These are phyloP conservation scores for Ornithorhynchus anatinus DNA, from an alignment of 2,113 vertebrate genomes.

Conservation along the genomic window DNA sequence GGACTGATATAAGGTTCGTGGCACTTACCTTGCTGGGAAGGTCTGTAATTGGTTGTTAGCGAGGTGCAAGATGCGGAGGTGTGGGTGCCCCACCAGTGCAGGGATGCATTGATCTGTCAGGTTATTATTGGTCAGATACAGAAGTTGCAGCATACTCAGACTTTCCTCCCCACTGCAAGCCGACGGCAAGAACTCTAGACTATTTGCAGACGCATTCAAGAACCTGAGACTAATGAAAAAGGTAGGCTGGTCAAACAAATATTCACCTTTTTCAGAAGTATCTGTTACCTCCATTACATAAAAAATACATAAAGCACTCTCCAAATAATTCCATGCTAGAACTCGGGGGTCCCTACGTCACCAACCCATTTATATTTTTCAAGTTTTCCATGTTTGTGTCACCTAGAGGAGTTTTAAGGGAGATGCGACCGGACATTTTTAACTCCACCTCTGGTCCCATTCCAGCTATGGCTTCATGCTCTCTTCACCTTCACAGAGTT, in stretches of 20 bases:
- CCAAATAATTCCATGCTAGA: too few relatives aligned
- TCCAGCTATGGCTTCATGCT: too few relatives aligned
- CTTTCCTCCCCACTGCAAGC: slow-evolving; percentile 84
- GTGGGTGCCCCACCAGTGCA: slow-evolving; percentile 84
- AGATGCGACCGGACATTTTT: not conserved
- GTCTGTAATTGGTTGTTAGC: slow-evolving; percentile 91
- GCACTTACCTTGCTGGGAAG: slow-evolving; percentile 89
- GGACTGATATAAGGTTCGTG: not conserved
- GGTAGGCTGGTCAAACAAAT: slow-evolving; percentile 15
- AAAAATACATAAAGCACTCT: not conserved
- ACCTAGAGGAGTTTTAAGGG: too few relatives aligned
- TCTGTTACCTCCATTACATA: not conserved
- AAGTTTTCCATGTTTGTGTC: too few relatives aligned
- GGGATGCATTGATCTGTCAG: slow-evolving; percentile 88
- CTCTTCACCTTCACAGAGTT: too few relatives aligned
- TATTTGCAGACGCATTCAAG: slow-evolving; percentile 92
- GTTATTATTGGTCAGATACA: slow-evolving; percentile 89
- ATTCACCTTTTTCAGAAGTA: not conserved
- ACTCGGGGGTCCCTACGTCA: too few relatives aligned
- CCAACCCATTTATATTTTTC: too few relatives aligned
- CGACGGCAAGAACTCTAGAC: slow-evolving; percentile 86
- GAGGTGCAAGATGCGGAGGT: slow-evolving; percentile 88
- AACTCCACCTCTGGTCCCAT: too few relatives aligned
- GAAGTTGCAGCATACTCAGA: slow-evolving; percentile 89
- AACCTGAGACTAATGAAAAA: slow-evolving; percentile 85